Evolutionary conservation across 2,113 vertebrate genomes (phyloP).

Genomic region (Amazona vittata): DNA sequence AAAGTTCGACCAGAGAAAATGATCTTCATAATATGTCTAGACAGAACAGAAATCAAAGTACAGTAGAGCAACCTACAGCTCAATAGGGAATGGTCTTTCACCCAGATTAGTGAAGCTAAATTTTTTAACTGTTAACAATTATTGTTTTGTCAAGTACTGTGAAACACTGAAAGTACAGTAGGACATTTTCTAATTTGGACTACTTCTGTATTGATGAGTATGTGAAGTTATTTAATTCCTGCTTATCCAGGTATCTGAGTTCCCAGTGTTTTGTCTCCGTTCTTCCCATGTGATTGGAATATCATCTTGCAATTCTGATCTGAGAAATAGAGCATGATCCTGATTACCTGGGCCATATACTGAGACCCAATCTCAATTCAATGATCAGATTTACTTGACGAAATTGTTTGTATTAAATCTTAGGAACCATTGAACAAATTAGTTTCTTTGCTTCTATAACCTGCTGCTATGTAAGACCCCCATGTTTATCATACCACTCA

Average conservation of each 20-base stretch:
- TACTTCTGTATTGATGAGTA: background rate
- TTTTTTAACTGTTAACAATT: background rate
- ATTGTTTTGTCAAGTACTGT: background rate
- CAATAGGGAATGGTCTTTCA: background rate
- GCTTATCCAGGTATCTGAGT: background rate
- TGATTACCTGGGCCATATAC: background rate
- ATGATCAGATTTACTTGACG: background rate
- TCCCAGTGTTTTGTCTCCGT: background rate
- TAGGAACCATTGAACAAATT: background rate
- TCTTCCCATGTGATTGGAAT: background rate
- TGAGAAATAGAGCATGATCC: background rate
- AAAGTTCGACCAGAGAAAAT: constrained; percentile 42
- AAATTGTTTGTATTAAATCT: background rate
- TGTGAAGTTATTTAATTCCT: background rate
- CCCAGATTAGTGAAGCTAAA: background rate
- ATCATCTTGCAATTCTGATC: background rate
- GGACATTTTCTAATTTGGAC: background rate
- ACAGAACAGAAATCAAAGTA: background rate
- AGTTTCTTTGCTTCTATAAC: background rate
- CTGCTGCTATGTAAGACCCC: background rate
- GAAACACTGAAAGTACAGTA: background rate
- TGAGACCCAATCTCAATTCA: background rate
- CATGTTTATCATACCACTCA: no score
- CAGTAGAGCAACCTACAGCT: background rate
- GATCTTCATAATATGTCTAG: background rate